phyloP scores from a whole-genome alignment of 2,797 vertebrate genomes.

The Diplodus sargus region DNA sequence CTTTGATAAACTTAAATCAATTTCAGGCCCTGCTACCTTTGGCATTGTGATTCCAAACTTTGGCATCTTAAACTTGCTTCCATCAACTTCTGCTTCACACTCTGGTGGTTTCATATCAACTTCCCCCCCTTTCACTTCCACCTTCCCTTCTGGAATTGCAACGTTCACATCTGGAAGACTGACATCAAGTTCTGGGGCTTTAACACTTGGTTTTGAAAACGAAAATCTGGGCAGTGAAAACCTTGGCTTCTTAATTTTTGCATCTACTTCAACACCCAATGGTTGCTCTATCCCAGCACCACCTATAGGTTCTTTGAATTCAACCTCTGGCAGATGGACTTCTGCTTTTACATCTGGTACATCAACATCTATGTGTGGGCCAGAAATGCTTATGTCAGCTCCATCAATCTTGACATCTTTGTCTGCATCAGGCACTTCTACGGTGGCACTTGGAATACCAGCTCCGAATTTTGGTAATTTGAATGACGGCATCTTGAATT shows the following conservation, averaged over 20 bases:
- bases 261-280: no score
- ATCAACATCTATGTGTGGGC: background rate
- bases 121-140: background rate
- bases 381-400: background rate
- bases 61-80: constrained; percentile 1
- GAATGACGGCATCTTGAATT: constrained; percentile 63
- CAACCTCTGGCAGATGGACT: background rate
- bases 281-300: no score
- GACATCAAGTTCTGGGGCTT: background rate
- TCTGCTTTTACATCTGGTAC: background rate
- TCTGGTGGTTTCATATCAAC: background rate
- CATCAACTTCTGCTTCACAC: background rate
- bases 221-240: no score
- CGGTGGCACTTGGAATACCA: background rate
- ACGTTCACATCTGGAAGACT: background rate
- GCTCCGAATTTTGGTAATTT: constrained; percentile 57
- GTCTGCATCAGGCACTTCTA: background rate
- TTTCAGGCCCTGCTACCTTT: constrained; percentile 17
- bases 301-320: background rate
- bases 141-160: background rate
- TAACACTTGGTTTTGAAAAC: no score
- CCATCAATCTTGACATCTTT: constrained; percentile 6
- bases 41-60: fast-evolving
- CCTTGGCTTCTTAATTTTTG: no score
- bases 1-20: constrained; percentile 32